Conservation (phyloP, 2,113 vertebrate genomes). For the Equus przewalskii region DNA sequence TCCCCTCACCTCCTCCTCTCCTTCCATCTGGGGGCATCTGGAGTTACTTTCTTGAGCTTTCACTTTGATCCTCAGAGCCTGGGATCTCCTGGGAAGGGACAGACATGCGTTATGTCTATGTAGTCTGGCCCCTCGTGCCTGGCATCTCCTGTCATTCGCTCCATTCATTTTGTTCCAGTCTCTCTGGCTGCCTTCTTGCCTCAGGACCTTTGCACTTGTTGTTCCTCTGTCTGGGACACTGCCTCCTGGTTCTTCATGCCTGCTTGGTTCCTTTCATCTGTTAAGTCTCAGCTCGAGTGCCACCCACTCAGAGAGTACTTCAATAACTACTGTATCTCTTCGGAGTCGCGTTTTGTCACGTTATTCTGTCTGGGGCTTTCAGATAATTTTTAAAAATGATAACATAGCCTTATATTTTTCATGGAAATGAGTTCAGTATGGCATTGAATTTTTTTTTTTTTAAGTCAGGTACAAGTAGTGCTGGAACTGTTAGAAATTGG, state of each 20-base stretch:
- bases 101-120: neutral
- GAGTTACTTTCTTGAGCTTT: constrained; percentile 28
- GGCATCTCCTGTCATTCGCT: neutral
- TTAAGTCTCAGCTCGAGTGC: neutral
- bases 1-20: neutral
- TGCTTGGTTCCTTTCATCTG: constrained; percentile 36
- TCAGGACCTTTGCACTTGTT: constrained; percentile 63
- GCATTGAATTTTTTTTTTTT: neutral
- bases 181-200: constrained; percentile 43
- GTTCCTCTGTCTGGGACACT: constrained; percentile 54
- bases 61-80: neutral
- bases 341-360: neutral
- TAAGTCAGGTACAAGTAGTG: neutral
- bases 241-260: constrained; percentile 46
- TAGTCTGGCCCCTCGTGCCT: neutral
- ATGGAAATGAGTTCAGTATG: neutral
- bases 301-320: constrained; percentile 36
- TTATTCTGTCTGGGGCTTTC: neutral
- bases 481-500: constrained; percentile 11
- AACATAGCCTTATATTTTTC: constrained; percentile 18
- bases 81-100: neutral
- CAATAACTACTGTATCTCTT: neutral
- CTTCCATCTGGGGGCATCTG: neutral
- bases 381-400: neutral
- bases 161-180: neutral